A percentile compares a stretch with the other conserved stretches of the same genome.
Evolutionary conservation across 1,140 invertebrate genomes (phyloP).

Genomic region (Drosophila fuyamai): DNA sequence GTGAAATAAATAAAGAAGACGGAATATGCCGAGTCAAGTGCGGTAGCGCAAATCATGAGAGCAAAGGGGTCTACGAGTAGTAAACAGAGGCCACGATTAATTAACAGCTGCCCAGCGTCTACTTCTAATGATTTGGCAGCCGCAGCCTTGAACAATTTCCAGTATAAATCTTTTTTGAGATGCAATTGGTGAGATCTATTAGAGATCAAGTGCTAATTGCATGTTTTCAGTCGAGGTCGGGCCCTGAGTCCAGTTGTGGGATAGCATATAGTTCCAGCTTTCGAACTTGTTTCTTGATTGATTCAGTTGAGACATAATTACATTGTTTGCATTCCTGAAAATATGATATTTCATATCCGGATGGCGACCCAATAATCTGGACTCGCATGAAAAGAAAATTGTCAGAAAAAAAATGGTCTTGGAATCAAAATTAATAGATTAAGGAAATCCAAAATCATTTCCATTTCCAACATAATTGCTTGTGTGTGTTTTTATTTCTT

Average conservation of each 20-base stretch:
- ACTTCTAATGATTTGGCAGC: constrained; percentile 14
- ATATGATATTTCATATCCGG: neutral
- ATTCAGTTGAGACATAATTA: constrained; percentile 10
- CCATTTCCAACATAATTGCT: constrained; percentile 28
- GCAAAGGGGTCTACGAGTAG: constrained; percentile 34
- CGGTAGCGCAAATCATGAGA: constrained; percentile 52
- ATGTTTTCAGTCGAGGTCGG: constrained; percentile 44
- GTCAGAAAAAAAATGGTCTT: neutral
- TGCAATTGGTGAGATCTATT: constrained; percentile 51
- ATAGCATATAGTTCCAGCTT: constrained; percentile 1
- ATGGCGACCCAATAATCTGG: constrained; percentile 17
- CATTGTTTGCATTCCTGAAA: neutral
- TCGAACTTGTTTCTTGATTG: constrained; percentile 25
- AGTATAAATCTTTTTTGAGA: constrained; percentile 20
- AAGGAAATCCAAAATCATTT: constrained; percentile 30
- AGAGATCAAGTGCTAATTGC: constrained; percentile 57
- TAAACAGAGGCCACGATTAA: constrained; percentile 56
- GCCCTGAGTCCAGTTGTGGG: constrained; percentile 11
- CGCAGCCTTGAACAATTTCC: constrained; percentile 52
- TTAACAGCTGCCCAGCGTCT: constrained; percentile 57
- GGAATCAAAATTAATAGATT: constrained; percentile 13
- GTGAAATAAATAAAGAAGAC: constrained; percentile 29
- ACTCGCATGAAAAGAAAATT: neutral
- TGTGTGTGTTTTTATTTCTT: constrained; percentile 20
- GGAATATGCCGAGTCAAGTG: constrained; percentile 24